These are phyloP conservation scores for Lissocephala sabroskyi DNA, from an alignment of 2,888 invertebrate species.

Conservation along the genomic window DNA sequence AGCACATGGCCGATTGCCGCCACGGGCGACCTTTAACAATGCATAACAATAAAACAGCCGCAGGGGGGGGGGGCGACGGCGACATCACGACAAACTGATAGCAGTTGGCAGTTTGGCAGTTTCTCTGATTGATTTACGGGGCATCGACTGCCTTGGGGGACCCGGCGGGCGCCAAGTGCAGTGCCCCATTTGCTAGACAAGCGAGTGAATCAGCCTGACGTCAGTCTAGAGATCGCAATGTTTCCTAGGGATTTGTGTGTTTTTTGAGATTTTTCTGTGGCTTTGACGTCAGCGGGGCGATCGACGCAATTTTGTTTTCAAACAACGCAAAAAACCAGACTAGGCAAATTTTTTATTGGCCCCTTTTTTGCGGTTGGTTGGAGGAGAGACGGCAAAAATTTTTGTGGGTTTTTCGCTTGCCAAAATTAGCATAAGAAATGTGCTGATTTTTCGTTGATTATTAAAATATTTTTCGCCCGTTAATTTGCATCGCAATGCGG, in stretches of 20 bases:
- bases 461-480: constrained; percentile 17
- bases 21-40: constrained; percentile 31
- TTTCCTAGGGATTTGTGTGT: too few species aligned
- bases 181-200: too few species aligned
- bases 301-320: constrained; percentile 38
- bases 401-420: constrained; percentile 45
- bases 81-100: constrained; percentile 26
- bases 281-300: constrained; percentile 29
- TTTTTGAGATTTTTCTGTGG: constrained; percentile 18
- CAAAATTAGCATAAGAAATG: constrained; percentile 64
- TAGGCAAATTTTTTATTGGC: constrained; percentile 18
- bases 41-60: constrained; percentile 9
- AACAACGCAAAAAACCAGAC: constrained; percentile 29
- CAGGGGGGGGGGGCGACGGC: constrained; percentile 23
- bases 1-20: constrained; percentile 18
- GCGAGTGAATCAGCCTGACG: too few species aligned
- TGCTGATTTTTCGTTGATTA: constrained; percentile 41
- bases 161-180: too few species aligned
- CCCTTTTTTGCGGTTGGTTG: constrained; percentile 23
- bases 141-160: too few species aligned
- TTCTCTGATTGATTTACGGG: constrained; percentile 44
- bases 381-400: constrained; percentile 3
- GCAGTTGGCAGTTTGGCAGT: constrained; percentile 20
- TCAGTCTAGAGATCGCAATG: too few species aligned
- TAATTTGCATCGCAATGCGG: constrained; percentile 61